Evolutionary conservation across 2,797 vertebrate species (phyloP).

Genomic region (Spinibarbus caldwelli): DNA sequence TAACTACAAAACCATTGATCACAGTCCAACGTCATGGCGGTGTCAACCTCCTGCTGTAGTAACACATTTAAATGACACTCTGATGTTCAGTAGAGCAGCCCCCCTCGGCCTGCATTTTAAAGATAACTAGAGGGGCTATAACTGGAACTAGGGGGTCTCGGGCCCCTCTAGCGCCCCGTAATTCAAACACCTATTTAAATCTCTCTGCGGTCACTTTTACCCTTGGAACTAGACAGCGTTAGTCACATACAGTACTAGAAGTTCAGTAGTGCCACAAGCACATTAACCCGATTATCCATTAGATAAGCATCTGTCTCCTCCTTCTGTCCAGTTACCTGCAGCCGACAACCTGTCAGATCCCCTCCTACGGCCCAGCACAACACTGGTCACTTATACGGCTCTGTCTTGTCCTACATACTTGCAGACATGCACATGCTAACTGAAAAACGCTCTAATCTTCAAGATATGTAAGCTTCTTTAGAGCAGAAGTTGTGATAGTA

Average conservation of each 20-base stretch:
- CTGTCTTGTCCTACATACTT: slow-evolving; percentile 36
- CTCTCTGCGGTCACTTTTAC: neutral
- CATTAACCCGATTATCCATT: slow-evolving; percentile 41
- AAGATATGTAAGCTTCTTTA: neutral
- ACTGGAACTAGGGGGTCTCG: neutral
- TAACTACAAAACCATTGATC: neutral
- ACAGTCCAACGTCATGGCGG: neutral
- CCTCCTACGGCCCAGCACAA: neutral
- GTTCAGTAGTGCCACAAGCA: slow-evolving; percentile 20
- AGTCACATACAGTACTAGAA: slow-evolving; percentile 3
- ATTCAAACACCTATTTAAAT: slow-evolving; percentile 11
- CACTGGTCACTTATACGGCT: neutral
- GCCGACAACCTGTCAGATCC: slow-evolving; percentile 23
- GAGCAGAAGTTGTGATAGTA: too few species aligned
- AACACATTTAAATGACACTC: neutral
- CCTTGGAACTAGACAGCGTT: neutral
- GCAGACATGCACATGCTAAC: slow-evolving; percentile 23
- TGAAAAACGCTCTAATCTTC: neutral
- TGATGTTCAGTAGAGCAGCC: neutral
- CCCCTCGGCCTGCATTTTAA: neutral
- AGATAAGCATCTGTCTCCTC: slow-evolving; percentile 40
- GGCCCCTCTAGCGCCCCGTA: neutral
- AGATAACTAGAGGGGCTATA: neutral
- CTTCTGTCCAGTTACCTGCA: slow-evolving; percentile 42
- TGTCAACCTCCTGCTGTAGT: neutral